These are phyloP conservation scores for Teinopalpus imperialis DNA, from an alignment of 2,888 invertebrate genomes.

Conservation along the genomic window DNA sequence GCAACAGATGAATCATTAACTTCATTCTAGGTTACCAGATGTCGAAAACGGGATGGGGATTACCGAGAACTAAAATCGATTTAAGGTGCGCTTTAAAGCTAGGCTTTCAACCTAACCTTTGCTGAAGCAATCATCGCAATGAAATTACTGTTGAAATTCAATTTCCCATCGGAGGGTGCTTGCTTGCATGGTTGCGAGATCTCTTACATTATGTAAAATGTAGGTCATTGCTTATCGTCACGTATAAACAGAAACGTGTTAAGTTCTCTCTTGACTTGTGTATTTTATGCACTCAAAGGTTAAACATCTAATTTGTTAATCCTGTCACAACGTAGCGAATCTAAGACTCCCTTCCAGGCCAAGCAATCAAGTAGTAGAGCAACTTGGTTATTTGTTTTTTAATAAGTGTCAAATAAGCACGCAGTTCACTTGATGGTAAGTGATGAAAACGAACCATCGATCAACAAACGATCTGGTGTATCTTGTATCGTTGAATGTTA, in stretches of 20 bases:
- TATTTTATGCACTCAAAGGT: conserved; percentile 17
- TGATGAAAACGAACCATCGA: too few species aligned
- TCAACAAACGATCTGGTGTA: too few species aligned
- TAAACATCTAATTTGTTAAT: conserved; percentile 16
- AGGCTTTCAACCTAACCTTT: conserved; percentile 25
- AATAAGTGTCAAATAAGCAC: too few species aligned
- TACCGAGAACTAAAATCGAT: conserved; percentile 27
- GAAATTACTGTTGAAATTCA: conserved; percentile 21
- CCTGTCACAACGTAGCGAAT: not conserved
- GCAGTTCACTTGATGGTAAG: too few species aligned
- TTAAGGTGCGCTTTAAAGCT: conserved; percentile 20
- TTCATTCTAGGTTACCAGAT: conserved; percentile 36
- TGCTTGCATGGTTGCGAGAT: conserved; percentile 18
- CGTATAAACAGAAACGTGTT: conserved; percentile 18
- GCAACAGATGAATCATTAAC: conserved; percentile 44
- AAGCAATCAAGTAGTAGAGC: too few species aligned
- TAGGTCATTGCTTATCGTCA: conserved; percentile 22
- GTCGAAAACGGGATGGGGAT: conserved; percentile 32
- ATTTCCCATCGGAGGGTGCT: conserved; percentile 22
- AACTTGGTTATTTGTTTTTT: too few species aligned
- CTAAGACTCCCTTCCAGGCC: too few species aligned
- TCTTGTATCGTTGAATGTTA: too few species aligned
- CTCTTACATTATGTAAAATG: conserved; percentile 22
- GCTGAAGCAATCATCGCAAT: conserved; percentile 13
- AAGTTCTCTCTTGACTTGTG: conserved; percentile 18